phyloP scores from a whole-genome alignment of 2,113 vertebrate species.

The Cervus canadensis region DNA sequence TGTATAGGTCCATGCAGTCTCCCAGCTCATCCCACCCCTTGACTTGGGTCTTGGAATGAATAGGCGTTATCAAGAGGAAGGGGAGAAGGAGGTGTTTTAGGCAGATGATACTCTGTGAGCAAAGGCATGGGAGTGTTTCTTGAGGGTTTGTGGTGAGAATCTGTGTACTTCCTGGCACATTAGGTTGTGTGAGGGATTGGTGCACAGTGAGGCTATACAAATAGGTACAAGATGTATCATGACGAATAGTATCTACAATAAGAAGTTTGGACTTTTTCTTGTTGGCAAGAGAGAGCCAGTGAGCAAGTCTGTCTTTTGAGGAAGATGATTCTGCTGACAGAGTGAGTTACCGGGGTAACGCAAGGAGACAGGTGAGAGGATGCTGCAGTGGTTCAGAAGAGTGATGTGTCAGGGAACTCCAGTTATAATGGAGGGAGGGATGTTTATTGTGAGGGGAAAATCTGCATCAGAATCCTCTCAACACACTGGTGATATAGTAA shows the following conservation, averaged over 20 bases:
- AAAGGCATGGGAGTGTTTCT: not conserved
- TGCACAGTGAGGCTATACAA: not conserved
- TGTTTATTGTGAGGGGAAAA: not conserved
- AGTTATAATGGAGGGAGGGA: not conserved
- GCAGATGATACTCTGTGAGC: not conserved
- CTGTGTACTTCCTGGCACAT: not conserved
- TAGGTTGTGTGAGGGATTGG: not conserved
- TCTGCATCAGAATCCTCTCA: not conserved
- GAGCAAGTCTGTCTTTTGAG: not conserved
- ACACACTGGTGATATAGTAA: not conserved
- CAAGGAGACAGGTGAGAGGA: not conserved
- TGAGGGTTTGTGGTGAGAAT: not conserved
- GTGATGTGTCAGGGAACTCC: not conserved
- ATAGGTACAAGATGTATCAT: accelerated
- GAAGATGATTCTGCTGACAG: not conserved
- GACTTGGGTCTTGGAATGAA: not conserved
- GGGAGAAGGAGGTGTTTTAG: not conserved
- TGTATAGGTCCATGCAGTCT: not conserved
- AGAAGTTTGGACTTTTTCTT: not conserved
- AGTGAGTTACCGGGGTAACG: not conserved
- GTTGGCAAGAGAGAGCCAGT: not conserved
- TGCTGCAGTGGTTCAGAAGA: not conserved
- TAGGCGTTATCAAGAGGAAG: not conserved
- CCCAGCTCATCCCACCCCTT: not conserved
- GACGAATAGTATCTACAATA: accelerated